Conservation (phyloP, 2,888 invertebrate species). For the Dendrolimus houi region DNA sequence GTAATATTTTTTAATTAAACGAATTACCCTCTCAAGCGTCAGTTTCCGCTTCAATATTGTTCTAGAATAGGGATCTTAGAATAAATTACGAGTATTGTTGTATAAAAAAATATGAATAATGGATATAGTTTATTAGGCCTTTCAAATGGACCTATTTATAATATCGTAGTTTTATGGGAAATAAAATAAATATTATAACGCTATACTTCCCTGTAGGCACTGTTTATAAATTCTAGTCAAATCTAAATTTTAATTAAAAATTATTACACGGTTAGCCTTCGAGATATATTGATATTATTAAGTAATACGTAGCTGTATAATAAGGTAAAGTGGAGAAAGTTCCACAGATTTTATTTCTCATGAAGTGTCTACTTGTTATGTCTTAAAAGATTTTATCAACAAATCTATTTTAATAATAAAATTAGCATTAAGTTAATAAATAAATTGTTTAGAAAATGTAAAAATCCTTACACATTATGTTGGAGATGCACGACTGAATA, state of each 20-base stretch:
- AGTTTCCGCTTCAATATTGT: too few relatives aligned
- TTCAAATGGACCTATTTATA: conserved; percentile 9
- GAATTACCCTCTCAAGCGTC: too few relatives aligned
- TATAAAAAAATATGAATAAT: conserved; percentile 1
- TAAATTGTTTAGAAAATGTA: conserved; percentile 11
- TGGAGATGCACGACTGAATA: too few relatives aligned
- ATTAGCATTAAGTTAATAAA: conserved; percentile 23
- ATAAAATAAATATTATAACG: conserved; percentile 7
- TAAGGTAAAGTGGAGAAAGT: conserved; percentile 1
- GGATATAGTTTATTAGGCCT: conserved; percentile 4
- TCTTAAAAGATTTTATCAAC: conserved; percentile 67
- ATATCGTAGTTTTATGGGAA: not conserved
- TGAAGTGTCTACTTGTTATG: conserved; percentile 46
- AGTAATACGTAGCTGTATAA: conserved; percentile 6
- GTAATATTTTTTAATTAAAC: too few relatives aligned
- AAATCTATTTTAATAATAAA: conserved; percentile 61
- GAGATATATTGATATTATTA: conserved; percentile 26
- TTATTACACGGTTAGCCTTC: conserved; percentile 37
- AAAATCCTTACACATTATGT: too few relatives aligned
- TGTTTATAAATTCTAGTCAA: conserved; percentile 64
- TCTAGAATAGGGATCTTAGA: too few relatives aligned
- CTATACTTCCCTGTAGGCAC: conserved; percentile 42
- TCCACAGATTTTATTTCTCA: conserved; percentile 25
- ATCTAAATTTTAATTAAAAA: conserved; percentile 49
- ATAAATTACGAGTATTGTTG: not conserved